A percentile compares a stretch with the other conserved stretches of the same genome.
These are phyloP conservation scores for Muscina levida DNA, from an alignment of 2,888 invertebrate genomes.

Conservation along the genomic window DNA sequence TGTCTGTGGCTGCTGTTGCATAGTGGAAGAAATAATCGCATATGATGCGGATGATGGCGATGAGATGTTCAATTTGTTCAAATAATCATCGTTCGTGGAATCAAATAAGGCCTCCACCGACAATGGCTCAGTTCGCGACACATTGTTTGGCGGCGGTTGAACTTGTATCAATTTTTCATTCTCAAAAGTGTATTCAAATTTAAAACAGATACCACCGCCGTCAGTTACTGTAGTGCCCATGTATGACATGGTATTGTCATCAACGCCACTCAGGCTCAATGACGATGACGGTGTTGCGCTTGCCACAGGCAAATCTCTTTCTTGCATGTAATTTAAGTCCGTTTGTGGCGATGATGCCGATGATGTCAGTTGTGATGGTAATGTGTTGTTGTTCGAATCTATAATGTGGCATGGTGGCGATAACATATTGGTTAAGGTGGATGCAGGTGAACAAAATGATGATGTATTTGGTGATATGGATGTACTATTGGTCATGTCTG, in stretches of 20 bases:
- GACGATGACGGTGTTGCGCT: conserved; percentile 36
- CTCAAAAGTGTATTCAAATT: conserved; percentile 78
- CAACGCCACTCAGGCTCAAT: conserved; percentile 45
- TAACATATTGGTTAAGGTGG: conserved; percentile 34
- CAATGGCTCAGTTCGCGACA: conserved; percentile 68
- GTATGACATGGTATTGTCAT: conserved; percentile 38
- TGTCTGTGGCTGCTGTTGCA: conserved; percentile 32
- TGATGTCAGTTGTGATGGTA: conserved; percentile 10
- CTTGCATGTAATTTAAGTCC: conserved; percentile 65
- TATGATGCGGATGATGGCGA: conserved; percentile 48
- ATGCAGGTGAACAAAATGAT: conserved; percentile 53
- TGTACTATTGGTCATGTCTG: conserved; percentile 63
- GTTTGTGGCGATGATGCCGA: conserved; percentile 58
- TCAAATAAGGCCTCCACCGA: conserved; percentile 55
- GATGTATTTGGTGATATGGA: conserved; percentile 48
- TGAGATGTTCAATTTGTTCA: conserved; percentile 21
- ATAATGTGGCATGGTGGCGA: background rate
- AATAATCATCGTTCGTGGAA: conserved; percentile 40
- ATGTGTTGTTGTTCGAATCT: background rate
- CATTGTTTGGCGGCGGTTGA: conserved; percentile 71
- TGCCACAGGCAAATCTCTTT: conserved; percentile 28
- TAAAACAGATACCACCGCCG: conserved; percentile 75
- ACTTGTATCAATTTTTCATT: conserved; percentile 78
- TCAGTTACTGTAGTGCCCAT: conserved; percentile 53
- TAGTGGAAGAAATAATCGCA: conserved; percentile 25